Evolutionary conservation across 2,113 vertebrate species (phyloP).

Genomic region (Otolemur garnettii): DNA sequence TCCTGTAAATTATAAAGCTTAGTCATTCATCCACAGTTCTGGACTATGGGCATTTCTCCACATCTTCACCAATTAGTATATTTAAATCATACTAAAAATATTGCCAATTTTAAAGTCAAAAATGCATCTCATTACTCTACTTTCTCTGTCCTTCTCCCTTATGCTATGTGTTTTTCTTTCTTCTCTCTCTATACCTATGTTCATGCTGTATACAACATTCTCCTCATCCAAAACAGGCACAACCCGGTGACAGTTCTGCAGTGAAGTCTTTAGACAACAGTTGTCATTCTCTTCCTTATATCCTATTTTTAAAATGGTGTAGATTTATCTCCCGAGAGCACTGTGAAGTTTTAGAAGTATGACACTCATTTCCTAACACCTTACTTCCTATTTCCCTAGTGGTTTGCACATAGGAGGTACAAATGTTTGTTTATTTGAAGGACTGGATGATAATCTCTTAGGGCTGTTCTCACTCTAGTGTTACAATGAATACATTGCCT

Average conservation of each 20-base stretch:
- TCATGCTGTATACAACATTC: not conserved
- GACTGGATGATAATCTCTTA: not conserved
- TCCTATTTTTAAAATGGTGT: not conserved
- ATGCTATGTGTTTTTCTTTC: not conserved
- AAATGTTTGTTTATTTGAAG: not conserved
- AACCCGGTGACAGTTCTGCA: not conserved
- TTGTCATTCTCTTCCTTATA: not conserved
- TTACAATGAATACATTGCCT: not conserved
- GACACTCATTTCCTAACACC: not conserved
- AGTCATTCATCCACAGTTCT: not conserved
- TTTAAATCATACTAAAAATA: not conserved
- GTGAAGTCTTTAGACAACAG: not conserved
- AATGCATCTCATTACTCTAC: not conserved
- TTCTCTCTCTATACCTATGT: not conserved
- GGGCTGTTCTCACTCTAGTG: not conserved
- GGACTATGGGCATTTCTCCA: not conserved
- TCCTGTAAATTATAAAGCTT: not conserved
- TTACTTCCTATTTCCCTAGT: not conserved
- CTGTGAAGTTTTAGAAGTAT: not conserved
- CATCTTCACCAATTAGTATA: not conserved
- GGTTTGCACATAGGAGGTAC: not conserved
- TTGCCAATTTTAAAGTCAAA: not conserved
- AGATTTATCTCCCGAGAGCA: not conserved
- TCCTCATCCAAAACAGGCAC: not conserved
- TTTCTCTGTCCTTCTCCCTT: not conserved